Base-by-base conservation (phyloP, 1,140 invertebrate genomes). In the Diuraphis noxia region DNA sequence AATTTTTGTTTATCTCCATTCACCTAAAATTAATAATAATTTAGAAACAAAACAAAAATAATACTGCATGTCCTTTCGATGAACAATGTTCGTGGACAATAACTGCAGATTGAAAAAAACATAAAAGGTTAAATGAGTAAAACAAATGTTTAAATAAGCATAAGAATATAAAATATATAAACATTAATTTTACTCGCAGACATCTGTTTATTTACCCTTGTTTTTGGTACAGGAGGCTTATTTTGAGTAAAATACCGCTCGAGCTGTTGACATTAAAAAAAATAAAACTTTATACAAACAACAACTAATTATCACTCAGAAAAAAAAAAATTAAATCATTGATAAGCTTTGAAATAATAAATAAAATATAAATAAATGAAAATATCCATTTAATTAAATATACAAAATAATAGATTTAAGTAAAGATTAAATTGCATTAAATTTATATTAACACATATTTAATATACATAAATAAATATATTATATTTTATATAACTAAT, bases 181-280 rank as follows among this genome's bases (percentile, higher is more conserved):
- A 79, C 63, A 91, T 91, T 91, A 30, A 91, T 91, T 91, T 82
- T 82, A 91, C 34, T 81, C 41, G 30, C 36, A 82, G 25, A 46
- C 36, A 88, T 30, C 38, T 91, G 93, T 93, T 94, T 93, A 93
- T 93, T 94, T 93, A 95, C 96, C 94, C 96, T 97, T 94, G 96
- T 95, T 94, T 97, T 97, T 91, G 89, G 52, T 82, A 91, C 41
- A 13, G 97, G 97, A 94, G 97, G 97, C 94, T 97, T 97, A 93
- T 97, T 95, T 94, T 97, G 96, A 94, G 97, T 96, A 95, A 99
- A 99, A 95, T 99, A 99, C 94, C 98, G 96, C 95, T 99, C 98
- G 93, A 99, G 95, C 95, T 95, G 93, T 92, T 94, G 82, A 89
- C 41, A 72, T 82, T 94, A 92, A 92, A 93, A 93, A 92, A 92